phyloP scores from a whole-genome alignment of 2,797 vertebrate genomes.

The Sebastes miniatus region DNA sequence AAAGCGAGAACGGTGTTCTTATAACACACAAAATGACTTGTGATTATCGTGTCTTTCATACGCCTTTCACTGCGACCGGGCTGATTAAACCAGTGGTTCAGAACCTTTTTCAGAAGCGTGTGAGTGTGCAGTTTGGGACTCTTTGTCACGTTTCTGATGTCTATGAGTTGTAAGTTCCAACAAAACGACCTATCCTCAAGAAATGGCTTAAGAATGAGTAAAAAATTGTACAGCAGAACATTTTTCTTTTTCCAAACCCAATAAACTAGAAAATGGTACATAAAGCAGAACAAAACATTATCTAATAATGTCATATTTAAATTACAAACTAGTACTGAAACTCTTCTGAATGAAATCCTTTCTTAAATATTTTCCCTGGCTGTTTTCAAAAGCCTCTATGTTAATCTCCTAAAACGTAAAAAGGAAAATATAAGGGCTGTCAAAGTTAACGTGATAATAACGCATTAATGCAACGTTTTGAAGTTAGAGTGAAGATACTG shows the following conservation, averaged over 20 bases:
- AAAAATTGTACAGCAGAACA: not conserved
- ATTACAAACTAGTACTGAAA: not conserved
- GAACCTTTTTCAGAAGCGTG: not conserved
- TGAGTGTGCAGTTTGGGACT: not conserved
- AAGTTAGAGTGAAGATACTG: too few species aligned
- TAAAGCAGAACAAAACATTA: not conserved
- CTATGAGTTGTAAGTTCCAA: not conserved
- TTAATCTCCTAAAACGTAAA: not conserved
- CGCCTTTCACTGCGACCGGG: accelerated
- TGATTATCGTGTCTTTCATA: too few species aligned
- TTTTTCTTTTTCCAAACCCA: not conserved
- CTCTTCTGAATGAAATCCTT: not conserved
- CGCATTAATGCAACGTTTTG: too few species aligned
- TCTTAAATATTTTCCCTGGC: not conserved
- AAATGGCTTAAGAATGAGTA: not conserved
- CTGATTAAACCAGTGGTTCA: not conserved
- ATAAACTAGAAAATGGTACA: not conserved
- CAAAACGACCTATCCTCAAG: not conserved
- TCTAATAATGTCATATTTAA: not conserved
- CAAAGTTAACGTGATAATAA: too few species aligned
- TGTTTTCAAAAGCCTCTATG: too few species aligned
- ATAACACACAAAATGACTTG: too few species aligned
- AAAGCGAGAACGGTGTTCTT: too few species aligned
- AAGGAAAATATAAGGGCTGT: not conserved
- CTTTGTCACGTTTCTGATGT: not conserved